Percentiles rank a stretch among this genome's conserved stretches.
phyloP scores from a whole-genome alignment of 2,113 vertebrate genomes.

The Hymenochirus boettgeri region DNA sequence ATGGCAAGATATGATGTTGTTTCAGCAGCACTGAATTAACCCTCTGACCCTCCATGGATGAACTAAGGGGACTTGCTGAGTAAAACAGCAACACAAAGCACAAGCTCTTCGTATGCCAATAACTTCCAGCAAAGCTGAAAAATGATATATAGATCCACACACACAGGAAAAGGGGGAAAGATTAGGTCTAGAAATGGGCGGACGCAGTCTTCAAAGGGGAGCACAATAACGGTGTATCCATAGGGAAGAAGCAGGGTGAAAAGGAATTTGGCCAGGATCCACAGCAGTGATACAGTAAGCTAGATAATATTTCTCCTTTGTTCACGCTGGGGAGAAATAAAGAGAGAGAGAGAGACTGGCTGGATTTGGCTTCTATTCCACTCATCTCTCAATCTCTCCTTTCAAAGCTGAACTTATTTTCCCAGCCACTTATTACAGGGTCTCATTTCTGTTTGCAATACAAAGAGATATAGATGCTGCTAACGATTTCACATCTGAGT shows the following conservation, averaged over 20 bases:
- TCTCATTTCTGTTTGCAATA: too few species aligned
- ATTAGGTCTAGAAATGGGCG: conserved; percentile 10
- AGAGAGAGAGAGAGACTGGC: not conserved
- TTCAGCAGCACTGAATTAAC: conserved; percentile 36
- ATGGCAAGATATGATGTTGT: conserved; percentile 33
- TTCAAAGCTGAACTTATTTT: not conserved
- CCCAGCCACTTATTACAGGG: too few species aligned
- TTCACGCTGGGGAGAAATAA: conserved; percentile 9
- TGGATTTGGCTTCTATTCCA: not conserved
- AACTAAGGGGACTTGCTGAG: conserved; percentile 30
- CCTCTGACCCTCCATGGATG: conserved; percentile 6
- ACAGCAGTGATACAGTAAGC: conserved; percentile 6
- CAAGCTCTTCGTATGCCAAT: conserved; percentile 4
- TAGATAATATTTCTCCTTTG: conserved; percentile 14
- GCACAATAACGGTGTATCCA: conserved; percentile 25
- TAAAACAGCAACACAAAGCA: conserved; percentile 26
- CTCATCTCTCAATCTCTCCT: not conserved
- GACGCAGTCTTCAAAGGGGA: conserved; percentile 27
- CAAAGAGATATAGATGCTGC: too few species aligned
- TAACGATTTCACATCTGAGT: too few species aligned
- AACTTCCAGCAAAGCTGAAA: conserved; percentile 26
- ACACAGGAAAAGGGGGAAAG: conserved; percentile 3
- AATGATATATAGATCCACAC: conserved; percentile 10
- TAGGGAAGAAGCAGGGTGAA: conserved; percentile 14
- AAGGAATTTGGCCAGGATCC: conserved; percentile 28